phyloP scores from a whole-genome alignment of 2,113 vertebrate genomes.

The Saguinus imperator region DNA sequence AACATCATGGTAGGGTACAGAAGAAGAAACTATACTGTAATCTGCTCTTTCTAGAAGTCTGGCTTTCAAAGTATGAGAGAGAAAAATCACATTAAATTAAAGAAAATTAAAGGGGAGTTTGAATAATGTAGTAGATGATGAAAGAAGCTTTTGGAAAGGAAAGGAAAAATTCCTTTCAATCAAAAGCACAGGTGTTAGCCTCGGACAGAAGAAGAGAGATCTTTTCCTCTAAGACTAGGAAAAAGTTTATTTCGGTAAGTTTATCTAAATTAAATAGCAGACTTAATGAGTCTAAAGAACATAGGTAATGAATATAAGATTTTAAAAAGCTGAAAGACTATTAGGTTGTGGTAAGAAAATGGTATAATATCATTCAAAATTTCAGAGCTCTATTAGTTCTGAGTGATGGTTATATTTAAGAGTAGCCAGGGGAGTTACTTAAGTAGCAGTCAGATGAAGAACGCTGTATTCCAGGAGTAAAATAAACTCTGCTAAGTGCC shows the following conservation, averaged over 20 bases:
- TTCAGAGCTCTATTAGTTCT: neutral
- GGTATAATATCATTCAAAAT: neutral
- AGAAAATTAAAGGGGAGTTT: neutral
- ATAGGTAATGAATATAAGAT: neutral
- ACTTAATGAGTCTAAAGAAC: neutral
- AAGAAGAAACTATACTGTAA: neutral
- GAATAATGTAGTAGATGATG: neutral
- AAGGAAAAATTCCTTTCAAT: neutral
- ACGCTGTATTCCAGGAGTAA: too few relatives aligned
- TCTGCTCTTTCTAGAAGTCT: neutral
- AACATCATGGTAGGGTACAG: too few relatives aligned
- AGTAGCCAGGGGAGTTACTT: neutral
- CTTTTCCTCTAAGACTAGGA: neutral
- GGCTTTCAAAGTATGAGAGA: neutral
- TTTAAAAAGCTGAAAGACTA: neutral
- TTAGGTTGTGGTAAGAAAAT: neutral
- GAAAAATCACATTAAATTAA: too few relatives aligned
- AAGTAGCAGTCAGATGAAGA: neutral
- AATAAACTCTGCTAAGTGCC: neutral
- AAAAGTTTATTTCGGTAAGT: neutral
- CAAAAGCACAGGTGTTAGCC: neutral
- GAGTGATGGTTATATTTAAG: neutral
- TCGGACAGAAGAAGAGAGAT: neutral
- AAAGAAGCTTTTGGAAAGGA: neutral
- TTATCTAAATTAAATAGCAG: neutral